These are phyloP conservation scores for Odontomachus brunneus DNA, from an alignment of 1,140 invertebrate genomes.

Conservation along the genomic window DNA sequence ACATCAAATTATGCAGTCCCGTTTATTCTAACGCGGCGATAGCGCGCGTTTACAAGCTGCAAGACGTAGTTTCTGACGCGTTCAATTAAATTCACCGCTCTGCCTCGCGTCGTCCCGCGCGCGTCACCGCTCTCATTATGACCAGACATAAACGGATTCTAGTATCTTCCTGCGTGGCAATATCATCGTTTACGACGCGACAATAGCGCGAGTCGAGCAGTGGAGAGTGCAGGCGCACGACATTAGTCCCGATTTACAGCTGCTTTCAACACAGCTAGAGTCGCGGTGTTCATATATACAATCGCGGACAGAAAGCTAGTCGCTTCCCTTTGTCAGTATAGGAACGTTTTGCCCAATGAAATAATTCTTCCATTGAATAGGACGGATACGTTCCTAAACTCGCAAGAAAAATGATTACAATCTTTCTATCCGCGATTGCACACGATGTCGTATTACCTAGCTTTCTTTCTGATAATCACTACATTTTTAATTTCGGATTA, in stretches of 20 bases:
- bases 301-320: no score
- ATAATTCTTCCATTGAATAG: no score
- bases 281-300: not conserved
- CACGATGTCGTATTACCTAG: no score
- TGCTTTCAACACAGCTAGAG: slow-evolving; percentile 36
- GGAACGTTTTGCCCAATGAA: no score
- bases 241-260: slow-evolving; percentile 62
- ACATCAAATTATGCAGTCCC: slow-evolving; percentile 1
- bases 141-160: slow-evolving; percentile 33
- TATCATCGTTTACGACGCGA: slow-evolving; percentile 64
- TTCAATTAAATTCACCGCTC: slow-evolving; percentile 54
- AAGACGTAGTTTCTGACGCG: slow-evolving; percentile 51
- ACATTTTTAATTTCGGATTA: no score
- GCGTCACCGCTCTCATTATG: slow-evolving; percentile 34
- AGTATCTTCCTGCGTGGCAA: slow-evolving; percentile 51
- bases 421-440: no score
- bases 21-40: slow-evolving; percentile 20
- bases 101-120: slow-evolving; percentile 3
- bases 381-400: no score
- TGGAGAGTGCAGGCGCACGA: slow-evolving; percentile 25
- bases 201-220: slow-evolving; percentile 9
- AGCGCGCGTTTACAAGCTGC: slow-evolving; percentile 32
- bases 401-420: no score
- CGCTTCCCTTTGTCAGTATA: no score
- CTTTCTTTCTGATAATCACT: no score